phyloP scores from a whole-genome alignment of 2,888 invertebrate species.

The Proisotoma minuta region DNA sequence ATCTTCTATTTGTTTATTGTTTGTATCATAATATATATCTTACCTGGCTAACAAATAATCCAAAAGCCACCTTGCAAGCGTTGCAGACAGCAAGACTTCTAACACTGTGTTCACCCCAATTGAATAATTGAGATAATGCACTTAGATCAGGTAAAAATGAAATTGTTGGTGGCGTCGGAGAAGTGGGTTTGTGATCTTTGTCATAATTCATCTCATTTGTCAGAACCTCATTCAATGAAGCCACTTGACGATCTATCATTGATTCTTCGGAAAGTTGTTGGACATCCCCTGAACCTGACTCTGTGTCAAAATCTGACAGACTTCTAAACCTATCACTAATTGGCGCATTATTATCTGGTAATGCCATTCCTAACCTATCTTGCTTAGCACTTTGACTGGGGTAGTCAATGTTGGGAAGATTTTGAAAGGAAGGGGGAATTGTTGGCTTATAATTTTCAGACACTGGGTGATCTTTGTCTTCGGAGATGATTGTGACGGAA shows the following conservation, averaged over 20 bases:
- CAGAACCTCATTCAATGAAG: slow-evolving; percentile 29
- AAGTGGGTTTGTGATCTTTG: slow-evolving; percentile 19
- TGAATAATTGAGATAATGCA: slow-evolving; percentile 42
- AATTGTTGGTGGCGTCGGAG: slow-evolving; percentile 22
- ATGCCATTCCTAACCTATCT: not conserved
- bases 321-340: not conserved
- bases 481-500: slow-evolving; percentile 27
- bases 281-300: not conserved
- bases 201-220: slow-evolving; percentile 30
- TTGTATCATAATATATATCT: not conserved
- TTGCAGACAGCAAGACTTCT: slow-evolving; percentile 41
- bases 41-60: slow-evolving; percentile 37
- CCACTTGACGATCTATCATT: slow-evolving; percentile 33
- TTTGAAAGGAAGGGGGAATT: not conserved
- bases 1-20: no score
- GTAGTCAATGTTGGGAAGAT: not conserved
- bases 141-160: slow-evolving; percentile 41
- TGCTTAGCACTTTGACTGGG: slow-evolving; percentile 1
- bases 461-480: slow-evolving; percentile 25
- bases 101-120: slow-evolving; percentile 38
- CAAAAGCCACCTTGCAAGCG: slow-evolving; percentile 45
- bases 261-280: slow-evolving; percentile 30
- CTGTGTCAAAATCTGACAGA: not conserved
- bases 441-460: slow-evolving; percentile 11
- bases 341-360: slow-evolving; percentile 5